Percentiles rank a stretch among this genome's conserved stretches.
These are phyloP conservation scores for Bombylius discolor DNA, from an alignment of 2,888 invertebrate genomes.

Conservation along the genomic window DNA sequence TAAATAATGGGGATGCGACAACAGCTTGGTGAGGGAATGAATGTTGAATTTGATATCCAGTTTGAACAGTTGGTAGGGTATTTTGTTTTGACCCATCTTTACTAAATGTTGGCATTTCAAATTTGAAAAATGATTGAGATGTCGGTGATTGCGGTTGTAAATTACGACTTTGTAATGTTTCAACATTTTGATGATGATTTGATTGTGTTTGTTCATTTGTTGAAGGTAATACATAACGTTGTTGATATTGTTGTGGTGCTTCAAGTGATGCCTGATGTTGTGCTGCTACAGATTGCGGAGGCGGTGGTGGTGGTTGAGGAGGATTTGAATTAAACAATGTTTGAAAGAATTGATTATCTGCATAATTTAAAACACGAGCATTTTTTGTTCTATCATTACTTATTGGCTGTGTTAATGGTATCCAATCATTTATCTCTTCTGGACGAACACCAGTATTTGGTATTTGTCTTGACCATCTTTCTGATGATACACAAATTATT, in stretches of 20 bases:
- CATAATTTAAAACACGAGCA: constrained; percentile 35
- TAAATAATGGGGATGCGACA: constrained; percentile 27
- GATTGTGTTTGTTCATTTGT: constrained; percentile 10
- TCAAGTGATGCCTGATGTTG: constrained; percentile 3
- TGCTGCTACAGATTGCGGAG: constrained; percentile 16
- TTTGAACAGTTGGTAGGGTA: constrained; percentile 27
- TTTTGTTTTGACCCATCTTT: constrained; percentile 12
- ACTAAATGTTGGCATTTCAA: constrained; percentile 29
- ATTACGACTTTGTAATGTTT: neutral
- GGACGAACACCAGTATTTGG: constrained; percentile 25
- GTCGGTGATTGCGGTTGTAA: constrained; percentile 27
- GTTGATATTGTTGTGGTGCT: constrained; percentile 20
- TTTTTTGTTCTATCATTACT: constrained; percentile 29
- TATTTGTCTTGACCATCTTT: constrained; percentile 35
- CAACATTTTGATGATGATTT: neutral
- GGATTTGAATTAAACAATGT: neutral
- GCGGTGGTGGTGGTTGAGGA: constrained; percentile 4
- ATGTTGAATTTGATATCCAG: constrained; percentile 35
- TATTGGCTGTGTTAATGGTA: constrained; percentile 38
- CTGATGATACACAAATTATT: constrained; percentile 10
- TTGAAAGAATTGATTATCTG: constrained; percentile 27
- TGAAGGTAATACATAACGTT: constrained; percentile 10
- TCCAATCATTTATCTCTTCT: constrained; percentile 38
- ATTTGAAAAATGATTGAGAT: constrained; percentile 35
- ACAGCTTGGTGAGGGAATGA: constrained; percentile 24